Base-by-base conservation (phyloP, 2,113 vertebrate genomes). In the Gnathonemus longibarbis region DNA sequence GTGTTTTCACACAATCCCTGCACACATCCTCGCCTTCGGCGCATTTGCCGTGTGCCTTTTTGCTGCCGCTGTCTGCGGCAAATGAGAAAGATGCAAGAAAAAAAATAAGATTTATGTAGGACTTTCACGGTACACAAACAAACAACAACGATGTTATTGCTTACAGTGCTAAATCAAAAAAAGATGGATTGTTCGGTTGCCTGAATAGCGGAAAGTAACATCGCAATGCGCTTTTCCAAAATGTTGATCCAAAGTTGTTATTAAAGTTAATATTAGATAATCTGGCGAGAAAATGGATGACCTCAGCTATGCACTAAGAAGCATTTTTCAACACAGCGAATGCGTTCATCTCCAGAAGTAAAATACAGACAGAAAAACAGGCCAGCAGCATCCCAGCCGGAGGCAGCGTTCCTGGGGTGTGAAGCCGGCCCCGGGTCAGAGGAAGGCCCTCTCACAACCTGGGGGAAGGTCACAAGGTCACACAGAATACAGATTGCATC, bases 181-280 rank as follows among this genome's bases (percentile, higher is more conserved):
- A 80, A 42, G 74, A 80, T 39, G 35, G 74, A 80, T 39, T 19
- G 31, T 80, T 80, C 6, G 4, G 74, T 80, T 80, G 74, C 74
- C 74, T 80, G 74, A 80, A 80, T 4, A 42, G 13, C 1, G 15
- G 13, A 80, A 80, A 80, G 35, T 39, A 39, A 80, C 74, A 80
- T 17, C 10, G 35, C 74, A 42, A 42, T 42, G 74, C 74, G 13
- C 74, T 80, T 80, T 80, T 42, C 35, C 35, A 42, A 17, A 39
- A 80, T 80, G 11, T 42, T 80, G 74, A 80, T 80, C 74, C 74
- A 42, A 80, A 80, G 74, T 39, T 80, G 39, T n/a, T 80, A 80
- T 80, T 80, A 80, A 80, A 80, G 74, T 80, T 39, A 80, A 80
- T 80, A 80, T 80, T 80, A 80, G 35, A 80, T 39, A 80, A 80